phyloP scores from a whole-genome alignment of 1,140 invertebrate species.

The Drosophila teissieri region DNA sequence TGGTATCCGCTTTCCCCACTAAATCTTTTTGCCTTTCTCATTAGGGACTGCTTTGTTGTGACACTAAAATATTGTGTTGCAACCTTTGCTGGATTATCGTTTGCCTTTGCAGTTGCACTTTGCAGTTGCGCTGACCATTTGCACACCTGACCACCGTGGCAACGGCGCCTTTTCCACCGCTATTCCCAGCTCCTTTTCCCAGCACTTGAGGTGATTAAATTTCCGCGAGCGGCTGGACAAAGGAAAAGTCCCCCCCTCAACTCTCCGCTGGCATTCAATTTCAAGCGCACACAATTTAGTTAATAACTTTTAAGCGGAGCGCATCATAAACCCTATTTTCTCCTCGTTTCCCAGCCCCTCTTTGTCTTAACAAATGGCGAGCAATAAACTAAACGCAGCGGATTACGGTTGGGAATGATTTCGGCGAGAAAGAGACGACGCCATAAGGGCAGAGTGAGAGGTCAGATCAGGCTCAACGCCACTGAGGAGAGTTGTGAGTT shows the following conservation, averaged over 20 bases:
- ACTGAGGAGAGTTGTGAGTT: slow-evolving; percentile 10
- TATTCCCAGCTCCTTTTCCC: slow-evolving; percentile 12
- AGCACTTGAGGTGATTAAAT: slow-evolving; percentile 67
- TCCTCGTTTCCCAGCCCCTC: slow-evolving; percentile 1
- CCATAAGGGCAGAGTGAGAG: neutral
- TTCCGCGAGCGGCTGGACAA: slow-evolving; percentile 48
- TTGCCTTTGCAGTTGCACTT: slow-evolving; percentile 22
- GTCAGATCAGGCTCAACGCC: slow-evolving; percentile 11
- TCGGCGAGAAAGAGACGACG: neutral
- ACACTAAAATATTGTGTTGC: slow-evolving; percentile 71
- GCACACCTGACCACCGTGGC: slow-evolving; percentile 39
- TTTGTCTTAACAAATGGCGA: slow-evolving; percentile 71
- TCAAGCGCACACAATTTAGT: slow-evolving; percentile 71
- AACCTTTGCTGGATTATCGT: slow-evolving; percentile 62
- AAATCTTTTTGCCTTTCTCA: slow-evolving; percentile 16
- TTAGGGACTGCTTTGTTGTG: slow-evolving; percentile 17
- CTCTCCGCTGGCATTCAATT: slow-evolving; percentile 52
- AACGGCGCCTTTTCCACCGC: neutral
- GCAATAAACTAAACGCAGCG: slow-evolving; percentile 77
- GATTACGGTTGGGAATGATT: slow-evolving; percentile 63
- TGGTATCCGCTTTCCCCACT: neutral
- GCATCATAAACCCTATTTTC: slow-evolving; percentile 56
- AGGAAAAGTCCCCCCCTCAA: slow-evolving; percentile 17
- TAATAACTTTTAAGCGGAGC: slow-evolving; percentile 75
- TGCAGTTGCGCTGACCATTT: slow-evolving; percentile 17